Evolutionary conservation across 2,113 vertebrate species (phyloP), one percentile per base, ranked within the genome.

Genomic region (Petrocephalus microphthalmus): DNA sequence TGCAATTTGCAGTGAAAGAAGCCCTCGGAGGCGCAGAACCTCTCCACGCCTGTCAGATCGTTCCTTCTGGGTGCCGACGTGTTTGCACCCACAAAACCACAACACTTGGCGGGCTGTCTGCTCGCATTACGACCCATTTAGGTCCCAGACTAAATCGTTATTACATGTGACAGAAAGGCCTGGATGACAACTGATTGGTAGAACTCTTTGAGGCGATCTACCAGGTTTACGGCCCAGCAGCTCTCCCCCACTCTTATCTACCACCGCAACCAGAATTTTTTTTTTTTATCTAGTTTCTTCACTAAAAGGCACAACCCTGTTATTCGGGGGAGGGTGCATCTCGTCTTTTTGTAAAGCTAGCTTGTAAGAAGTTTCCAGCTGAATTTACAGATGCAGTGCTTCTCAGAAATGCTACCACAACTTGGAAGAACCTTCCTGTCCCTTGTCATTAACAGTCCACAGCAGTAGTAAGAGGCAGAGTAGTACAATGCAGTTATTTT

Each of bases 301-400:
- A 74, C 25, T 15, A 60, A 67, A 84, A 51, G 87, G 67, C 87
- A 60, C 54, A 53, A 33, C 42, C 88, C 25, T 84, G 86, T 90
- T 90, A 90, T 90, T 90, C 88, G 87, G 57, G 71, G 87, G 87
- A 54, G 22, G 22, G 42, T 82, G 84, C 56, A 82, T 71, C 53
- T 22, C 60, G n/a, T 13, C 37, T 60, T 47, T 64, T 10, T 45
- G 37, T 42, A 64, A 83, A 56, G 53, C 17, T 83, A 29, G n/a
- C 10, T 2, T 45, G 49, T 56, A 6, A 51, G 57, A 19, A 42
- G 53, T 71, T 45, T 11, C 29, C 6, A 82, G 67, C 25, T 64
- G 47, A 51, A 56, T 37, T 88, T 88, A 88, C 49, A 74, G 47
- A 71, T 29, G 7, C 33, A 56, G 29, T 85, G n/a, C 29, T 85